Base-by-base conservation (phyloP, 2,888 invertebrate species). In the Anodontia alba region DNA sequence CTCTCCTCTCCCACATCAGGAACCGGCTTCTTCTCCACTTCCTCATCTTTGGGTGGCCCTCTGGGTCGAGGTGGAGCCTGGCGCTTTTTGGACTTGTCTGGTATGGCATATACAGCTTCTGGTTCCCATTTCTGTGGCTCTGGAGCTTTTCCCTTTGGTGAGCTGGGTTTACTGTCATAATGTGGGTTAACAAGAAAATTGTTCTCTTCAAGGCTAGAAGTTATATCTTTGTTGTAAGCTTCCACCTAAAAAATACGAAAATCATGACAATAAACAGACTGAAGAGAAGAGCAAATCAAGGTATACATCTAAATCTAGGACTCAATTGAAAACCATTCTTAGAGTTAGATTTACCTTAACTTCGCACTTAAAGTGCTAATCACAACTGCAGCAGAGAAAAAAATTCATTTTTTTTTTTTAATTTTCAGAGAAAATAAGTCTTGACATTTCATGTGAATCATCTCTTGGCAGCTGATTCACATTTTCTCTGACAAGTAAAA, bases 1-100 rank as follows among this genome's bases (percentile, higher is more conserved):
- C 92, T 81, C 17, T 88, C 87, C 72, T 90, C 90, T 17, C 88
- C 83, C 0, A 91, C 87, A 77, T 89, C 84, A n/a, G 86, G 84
- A 3, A 71, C 29, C 8, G 29, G 49, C 49, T 20, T 49, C 20
- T 10, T 10, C 29, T 57, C 57, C 7, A 57, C 57, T 7, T 26
- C 29, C 8, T 5, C 57, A 7, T 57, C 57, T 68, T 68, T 43
- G 5, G 12, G 23, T 15, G 10, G 43, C 26, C n/a, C 68, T 42
- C 26, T 1, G 15, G 68, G 68, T 43, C 23, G 1, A 43, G 42
- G 17, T 33, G 17, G 68, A 10, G 68, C 38, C n/a, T n/a, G 68
- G 1, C 43, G 17, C 29, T 68, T 38, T 42, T 20, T 68, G n/a
- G 68, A 68, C 20, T 57, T 57, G 68, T 43, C 43, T 43, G 38